A percentile compares a stretch with the other conserved stretches of the same genome.
Evolutionary conservation across 2,113 vertebrate species (phyloP).

Genomic region (Galeopterus variegatus): DNA sequence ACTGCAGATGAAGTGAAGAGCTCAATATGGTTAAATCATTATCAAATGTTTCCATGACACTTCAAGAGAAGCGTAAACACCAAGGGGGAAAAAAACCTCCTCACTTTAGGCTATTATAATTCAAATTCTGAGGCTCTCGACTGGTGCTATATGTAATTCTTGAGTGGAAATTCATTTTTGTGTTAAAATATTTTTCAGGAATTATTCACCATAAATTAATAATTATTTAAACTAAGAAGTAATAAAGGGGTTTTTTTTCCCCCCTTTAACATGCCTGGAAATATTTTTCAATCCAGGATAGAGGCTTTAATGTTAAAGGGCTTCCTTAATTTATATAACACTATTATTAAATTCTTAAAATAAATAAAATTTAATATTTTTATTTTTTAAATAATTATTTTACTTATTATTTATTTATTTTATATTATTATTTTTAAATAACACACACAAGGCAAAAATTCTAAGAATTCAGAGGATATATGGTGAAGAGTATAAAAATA

Average conservation of each 20-base stretch:
- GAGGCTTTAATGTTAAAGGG: not conserved
- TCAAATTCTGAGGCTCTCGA: not conserved
- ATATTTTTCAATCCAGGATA: not conserved
- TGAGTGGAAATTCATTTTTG: constrained; percentile 41
- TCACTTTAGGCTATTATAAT: not conserved
- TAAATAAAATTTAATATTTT: constrained; percentile 39
- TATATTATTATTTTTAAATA: constrained; percentile 16
- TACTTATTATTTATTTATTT: not conserved
- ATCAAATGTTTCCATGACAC: constrained; percentile 65
- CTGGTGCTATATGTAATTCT: not conserved
- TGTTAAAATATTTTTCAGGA: constrained; percentile 2
- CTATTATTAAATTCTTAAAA: not conserved
- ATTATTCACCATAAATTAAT: not conserved
- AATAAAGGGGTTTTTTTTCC: not conserved
- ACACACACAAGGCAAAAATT: not conserved
- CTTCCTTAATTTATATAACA: not conserved
- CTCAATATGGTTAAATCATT: constrained; percentile 47
- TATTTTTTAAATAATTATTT: constrained; percentile 6
- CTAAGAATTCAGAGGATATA: constrained; percentile 4
- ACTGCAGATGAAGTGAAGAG: constrained; percentile 25
- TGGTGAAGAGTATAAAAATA: not conserved
- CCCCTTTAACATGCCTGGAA: constrained; percentile 1
- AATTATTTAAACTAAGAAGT: constrained; percentile 13
- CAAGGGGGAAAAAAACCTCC: not conserved
- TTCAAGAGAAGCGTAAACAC: constrained; percentile 66